Percentiles rank a stretch among this genome's conserved stretches.
These are phyloP conservation scores for Cotesia vestalis DNA, from an alignment of 1,140 invertebrate species.

Conservation along the genomic window DNA sequence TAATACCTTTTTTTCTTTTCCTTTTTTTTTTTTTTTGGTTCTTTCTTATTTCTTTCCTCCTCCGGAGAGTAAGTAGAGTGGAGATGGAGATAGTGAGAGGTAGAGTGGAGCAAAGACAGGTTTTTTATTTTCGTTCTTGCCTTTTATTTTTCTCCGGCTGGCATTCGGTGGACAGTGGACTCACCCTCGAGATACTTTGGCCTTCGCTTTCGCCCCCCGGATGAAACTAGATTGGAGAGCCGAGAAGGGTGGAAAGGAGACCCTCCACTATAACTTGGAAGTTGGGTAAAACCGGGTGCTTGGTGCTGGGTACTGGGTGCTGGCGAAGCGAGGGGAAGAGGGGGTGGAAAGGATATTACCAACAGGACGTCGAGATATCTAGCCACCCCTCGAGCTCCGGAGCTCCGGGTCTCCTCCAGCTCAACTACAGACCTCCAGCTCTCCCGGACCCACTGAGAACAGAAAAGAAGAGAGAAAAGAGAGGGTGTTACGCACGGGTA, in stretches of 20 bases:
- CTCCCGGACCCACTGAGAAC: constrained; percentile 17
- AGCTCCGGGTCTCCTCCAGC: constrained; percentile 40
- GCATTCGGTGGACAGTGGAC: constrained; percentile 30
- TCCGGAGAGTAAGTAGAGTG: no score
- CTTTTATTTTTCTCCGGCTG: constrained; percentile 17
- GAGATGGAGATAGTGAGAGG: no score
- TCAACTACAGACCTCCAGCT: constrained; percentile 47
- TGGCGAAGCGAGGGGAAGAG: constrained; percentile 48
- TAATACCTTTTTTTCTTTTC: constrained; percentile 32
- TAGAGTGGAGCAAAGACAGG: no score
- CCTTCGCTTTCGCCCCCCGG: constrained; percentile 16
- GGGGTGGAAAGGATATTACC: constrained; percentile 50
- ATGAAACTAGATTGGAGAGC: constrained; percentile 31
- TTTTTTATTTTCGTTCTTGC: no score
- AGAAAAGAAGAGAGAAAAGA: constrained; percentile 18
- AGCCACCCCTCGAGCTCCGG: constrained; percentile 44
- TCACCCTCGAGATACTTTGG: neutral
- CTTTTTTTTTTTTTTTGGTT: constrained; percentile 11
- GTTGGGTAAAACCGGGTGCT: constrained; percentile 22
- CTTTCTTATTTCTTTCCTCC: neutral
- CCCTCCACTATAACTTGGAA: constrained; percentile 51
- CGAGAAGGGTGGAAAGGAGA: constrained; percentile 31
- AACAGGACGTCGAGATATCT: constrained; percentile 59
- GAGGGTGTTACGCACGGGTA: constrained; percentile 44
- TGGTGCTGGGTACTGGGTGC: constrained; percentile 43